phyloP scores from a whole-genome alignment of 2,113 vertebrate genomes.

The Apteryx mantelli region DNA sequence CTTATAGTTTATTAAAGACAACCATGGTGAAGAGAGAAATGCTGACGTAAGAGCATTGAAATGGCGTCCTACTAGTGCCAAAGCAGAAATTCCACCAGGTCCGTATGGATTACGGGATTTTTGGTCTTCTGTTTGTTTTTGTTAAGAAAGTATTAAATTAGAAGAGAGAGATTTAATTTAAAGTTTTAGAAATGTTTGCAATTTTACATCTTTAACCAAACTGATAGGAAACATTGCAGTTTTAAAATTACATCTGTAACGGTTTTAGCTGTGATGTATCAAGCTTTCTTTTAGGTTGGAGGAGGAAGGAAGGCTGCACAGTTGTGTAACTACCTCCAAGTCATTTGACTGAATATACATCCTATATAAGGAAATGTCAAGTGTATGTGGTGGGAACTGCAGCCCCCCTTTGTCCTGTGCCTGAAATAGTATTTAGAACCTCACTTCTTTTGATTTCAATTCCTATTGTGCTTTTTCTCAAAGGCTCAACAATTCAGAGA shows the following conservation, averaged over 20 bases:
- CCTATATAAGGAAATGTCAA: background rate
- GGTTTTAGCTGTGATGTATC: background rate
- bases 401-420: background rate
- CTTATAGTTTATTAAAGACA: slow-evolving; percentile 66
- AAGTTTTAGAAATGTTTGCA: background rate
- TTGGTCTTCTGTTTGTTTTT: background rate
- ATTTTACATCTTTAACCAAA: background rate
- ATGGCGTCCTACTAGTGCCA: slow-evolving; percentile 68
- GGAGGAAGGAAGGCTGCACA: background rate
- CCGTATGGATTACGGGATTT: background rate
- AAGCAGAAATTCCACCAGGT: slow-evolving; percentile 76
- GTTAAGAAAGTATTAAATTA: background rate
- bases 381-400: background rate
- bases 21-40: background rate
- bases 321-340: background rate
- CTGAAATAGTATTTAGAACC: background rate
- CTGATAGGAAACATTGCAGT: background rate
- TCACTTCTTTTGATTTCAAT: background rate
- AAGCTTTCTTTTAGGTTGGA: background rate
- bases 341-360: background rate
- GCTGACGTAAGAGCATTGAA: background rate
- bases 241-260: background rate
- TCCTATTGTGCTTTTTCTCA: background rate
- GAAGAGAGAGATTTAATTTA: background rate
- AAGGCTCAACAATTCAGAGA: background rate